Evolutionary conservation across 2,888 invertebrate genomes (phyloP).

Genomic region (Oxyteleia sp.): DNA sequence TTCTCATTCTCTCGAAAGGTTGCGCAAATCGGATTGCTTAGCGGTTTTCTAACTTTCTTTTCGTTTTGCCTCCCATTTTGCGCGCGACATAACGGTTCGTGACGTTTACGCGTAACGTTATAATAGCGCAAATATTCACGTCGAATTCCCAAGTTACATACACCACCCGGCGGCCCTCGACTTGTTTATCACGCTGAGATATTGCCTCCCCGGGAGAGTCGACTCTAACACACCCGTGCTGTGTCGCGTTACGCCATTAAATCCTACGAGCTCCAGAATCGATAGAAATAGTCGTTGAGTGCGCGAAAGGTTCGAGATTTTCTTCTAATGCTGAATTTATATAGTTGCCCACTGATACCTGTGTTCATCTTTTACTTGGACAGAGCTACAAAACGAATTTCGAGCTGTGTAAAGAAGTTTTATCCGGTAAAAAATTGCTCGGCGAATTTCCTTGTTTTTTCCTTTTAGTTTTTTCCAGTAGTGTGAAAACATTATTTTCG

Average conservation of each 20-base stretch:
- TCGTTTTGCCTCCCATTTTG: conserved; percentile 36
- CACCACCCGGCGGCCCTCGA: conserved; percentile 72
- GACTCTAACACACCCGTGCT: conserved; percentile 60
- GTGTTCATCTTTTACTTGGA: conserved; percentile 46
- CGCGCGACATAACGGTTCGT: conserved; percentile 41
- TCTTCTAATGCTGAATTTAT: conserved; percentile 62
- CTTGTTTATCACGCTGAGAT: conserved; percentile 80
- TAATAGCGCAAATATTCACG: conserved; percentile 80
- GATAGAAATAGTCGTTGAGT: conserved; percentile 73
- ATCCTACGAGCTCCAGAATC: conserved; percentile 73
- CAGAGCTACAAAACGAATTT: conserved; percentile 21
- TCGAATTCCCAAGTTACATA: conserved; percentile 63
- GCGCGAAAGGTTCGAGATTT: conserved; percentile 66
- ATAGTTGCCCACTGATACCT: conserved; percentile 42
- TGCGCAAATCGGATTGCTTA: conserved; percentile 55
- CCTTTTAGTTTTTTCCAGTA: neutral
- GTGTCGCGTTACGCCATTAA: conserved; percentile 72
- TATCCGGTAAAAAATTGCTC: conserved; percentile 3
- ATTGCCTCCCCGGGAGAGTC: conserved; percentile 76
- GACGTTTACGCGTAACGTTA: conserved; percentile 76
- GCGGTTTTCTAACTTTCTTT: conserved; percentile 35
- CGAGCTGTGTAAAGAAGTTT: conserved; percentile 4
- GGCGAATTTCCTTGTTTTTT: neutral
- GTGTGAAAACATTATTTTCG: neutral
- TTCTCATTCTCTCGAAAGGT: conserved; percentile 39